Evolutionary conservation across 2,113 vertebrate genomes (phyloP).

Genomic region (Cavia aperea): DNA sequence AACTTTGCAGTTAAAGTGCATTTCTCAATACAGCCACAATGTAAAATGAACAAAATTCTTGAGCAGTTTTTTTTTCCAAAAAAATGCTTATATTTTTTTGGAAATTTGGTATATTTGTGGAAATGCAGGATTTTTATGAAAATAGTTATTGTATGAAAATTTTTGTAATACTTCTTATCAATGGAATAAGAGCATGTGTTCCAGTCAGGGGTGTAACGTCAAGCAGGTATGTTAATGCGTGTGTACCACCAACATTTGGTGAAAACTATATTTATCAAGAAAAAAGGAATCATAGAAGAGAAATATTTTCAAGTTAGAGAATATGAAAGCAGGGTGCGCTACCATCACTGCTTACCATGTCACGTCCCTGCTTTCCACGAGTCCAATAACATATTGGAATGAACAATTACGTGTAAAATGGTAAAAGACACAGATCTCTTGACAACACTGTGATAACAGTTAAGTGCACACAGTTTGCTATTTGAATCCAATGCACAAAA

Average conservation of each 20-base stretch:
- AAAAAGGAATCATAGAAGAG: slow-evolving; percentile 92
- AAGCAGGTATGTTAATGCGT: slow-evolving; percentile 86
- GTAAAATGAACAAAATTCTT: slow-evolving; percentile 82
- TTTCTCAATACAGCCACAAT: slow-evolving; percentile 80
- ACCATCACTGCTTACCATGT: slow-evolving; percentile 84
- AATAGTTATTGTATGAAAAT: slow-evolving; percentile 97
- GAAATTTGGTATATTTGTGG: slow-evolving; percentile 87
- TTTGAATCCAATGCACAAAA: slow-evolving; percentile 95
- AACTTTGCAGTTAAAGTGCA: slow-evolving; percentile 79
- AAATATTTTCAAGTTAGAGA: slow-evolving; percentile 96
- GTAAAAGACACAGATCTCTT: slow-evolving; percentile 91
- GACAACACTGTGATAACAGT: slow-evolving; percentile 93
- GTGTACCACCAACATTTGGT: slow-evolving; percentile 88
- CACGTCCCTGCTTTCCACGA: slow-evolving; percentile 86
- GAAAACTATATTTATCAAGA: slow-evolving; percentile 98
- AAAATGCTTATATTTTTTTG: slow-evolving; percentile 79
- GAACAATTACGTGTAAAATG: slow-evolving; percentile 90
- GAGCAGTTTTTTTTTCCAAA: slow-evolving; percentile 83
- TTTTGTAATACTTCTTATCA: slow-evolving; percentile 99
- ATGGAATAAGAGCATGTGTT: slow-evolving; percentile 85
- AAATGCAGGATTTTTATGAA: slow-evolving; percentile 99
- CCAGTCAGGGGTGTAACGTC: slow-evolving; percentile 80
- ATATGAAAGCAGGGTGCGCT: slow-evolving; percentile 83
- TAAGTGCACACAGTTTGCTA: slow-evolving; percentile 94
- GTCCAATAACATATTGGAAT: slow-evolving; percentile 86